Evolutionary conservation across 2,797 vertebrate genomes (phyloP).

Genomic region (Anolis apletophallus): DNA sequence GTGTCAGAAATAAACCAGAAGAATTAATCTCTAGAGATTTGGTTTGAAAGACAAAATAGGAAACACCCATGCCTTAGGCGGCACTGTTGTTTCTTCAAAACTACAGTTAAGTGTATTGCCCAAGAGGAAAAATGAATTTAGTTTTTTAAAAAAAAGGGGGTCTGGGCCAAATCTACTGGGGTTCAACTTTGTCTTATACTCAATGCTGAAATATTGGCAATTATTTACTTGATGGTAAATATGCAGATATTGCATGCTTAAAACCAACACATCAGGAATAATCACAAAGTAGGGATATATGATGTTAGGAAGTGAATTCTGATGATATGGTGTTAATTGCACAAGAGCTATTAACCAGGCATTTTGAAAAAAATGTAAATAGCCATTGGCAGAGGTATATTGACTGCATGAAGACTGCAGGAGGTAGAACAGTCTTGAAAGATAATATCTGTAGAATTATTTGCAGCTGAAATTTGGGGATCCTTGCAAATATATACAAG

Average conservation of each 20-base stretch:
- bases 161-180: neutral
- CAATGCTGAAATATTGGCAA: neutral
- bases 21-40: slow-evolving; percentile 37
- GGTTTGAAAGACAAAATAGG: slow-evolving; percentile 23
- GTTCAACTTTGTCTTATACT: neutral
- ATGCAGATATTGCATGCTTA: neutral
- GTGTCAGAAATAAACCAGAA: slow-evolving; percentile 35
- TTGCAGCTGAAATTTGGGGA: no score
- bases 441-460: no score
- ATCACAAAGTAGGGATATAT: neutral
- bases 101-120: neutral
- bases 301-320: no score
- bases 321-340: neutral
- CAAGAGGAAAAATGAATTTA: neutral
- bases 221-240: neutral
- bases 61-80: neutral
- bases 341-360: neutral
- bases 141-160: neutral
- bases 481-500: no score
- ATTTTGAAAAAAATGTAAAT: neutral
- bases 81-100: neutral
- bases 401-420: no score
- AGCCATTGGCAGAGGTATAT: neutral
- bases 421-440: neutral
- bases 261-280: neutral